A percentile compares a stretch with the other conserved stretches of the same genome.
Conservation (phyloP, 2,113 vertebrate species). For the Columba livia region DNA sequence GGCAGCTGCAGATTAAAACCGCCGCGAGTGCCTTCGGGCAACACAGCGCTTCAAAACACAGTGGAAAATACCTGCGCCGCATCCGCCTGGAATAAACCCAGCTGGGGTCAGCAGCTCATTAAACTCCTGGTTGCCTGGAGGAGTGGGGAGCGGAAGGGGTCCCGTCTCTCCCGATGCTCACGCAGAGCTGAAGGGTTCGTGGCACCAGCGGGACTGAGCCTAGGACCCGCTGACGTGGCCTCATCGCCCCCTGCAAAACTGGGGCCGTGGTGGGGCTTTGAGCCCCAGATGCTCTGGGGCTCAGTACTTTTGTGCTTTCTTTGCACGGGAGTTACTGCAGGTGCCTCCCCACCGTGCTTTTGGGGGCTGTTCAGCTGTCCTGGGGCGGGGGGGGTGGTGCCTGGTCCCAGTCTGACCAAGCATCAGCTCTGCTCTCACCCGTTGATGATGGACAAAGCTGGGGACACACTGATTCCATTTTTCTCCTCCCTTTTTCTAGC, state of each 20-base stretch:
- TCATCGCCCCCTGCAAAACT: background rate
- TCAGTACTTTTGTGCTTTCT: background rate
- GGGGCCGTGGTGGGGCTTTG: background rate
- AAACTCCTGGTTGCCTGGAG: background rate
- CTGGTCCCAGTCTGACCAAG: too few species aligned
- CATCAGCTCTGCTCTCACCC: background rate
- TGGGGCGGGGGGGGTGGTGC: background rate
- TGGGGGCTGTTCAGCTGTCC: background rate
- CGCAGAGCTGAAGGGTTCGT: background rate
- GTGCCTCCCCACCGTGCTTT: background rate
- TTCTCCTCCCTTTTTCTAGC: conserved; percentile 52
- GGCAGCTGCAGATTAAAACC: background rate
- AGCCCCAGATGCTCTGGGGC: background rate
- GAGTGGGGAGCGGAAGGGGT: background rate
- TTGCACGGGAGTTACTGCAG: background rate
- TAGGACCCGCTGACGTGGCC: fast-evolving
- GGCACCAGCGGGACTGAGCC: fast-evolving
- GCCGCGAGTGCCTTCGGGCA: background rate
- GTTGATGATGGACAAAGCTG: background rate
- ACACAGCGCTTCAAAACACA: background rate
- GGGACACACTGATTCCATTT: fast-evolving
- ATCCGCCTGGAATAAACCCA: background rate
- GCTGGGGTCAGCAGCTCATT: conserved; percentile 20
- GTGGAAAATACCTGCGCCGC: background rate
- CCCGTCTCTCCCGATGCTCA: background rate